Evolutionary conservation across 2,797 vertebrate species (phyloP), one percentile per base, ranked within the genome.

Genomic region (Megalops cyprinoides): DNA sequence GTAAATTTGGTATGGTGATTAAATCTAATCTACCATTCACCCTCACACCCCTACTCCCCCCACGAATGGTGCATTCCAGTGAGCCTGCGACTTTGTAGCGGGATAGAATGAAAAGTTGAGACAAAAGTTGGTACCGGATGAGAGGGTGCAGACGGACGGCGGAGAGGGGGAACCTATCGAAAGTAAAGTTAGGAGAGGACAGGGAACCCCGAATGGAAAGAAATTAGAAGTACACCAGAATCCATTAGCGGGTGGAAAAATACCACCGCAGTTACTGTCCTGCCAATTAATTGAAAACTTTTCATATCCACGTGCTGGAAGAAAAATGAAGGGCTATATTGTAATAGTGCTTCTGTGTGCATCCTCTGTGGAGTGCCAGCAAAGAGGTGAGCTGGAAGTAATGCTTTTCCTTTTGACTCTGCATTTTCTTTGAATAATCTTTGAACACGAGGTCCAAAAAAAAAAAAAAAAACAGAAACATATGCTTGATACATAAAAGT

Each of bases 331-430:
- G 84, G 44, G 83, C 74, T 60, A 79, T 31, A 76, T 86, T 74
- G 65, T 56, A 74, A 84, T 85, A 23, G 79, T 84, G 56, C 81
- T 92, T 78, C 86, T 93, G 7, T 90, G 88, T 82, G 87, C 84
- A 86, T 76, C 87, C 31, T 81, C 69, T 10, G 92, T 85, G 46
- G 87, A 79, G 69, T 48, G 93, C 84, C 94, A 95, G 89, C 94
- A 93, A 82, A 92, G 92, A 95, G 95, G 95, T 95, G 93, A 95
- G 94, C 74, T 58, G 76, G 9, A 74, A 51, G 3, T 85, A 83
- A 82, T 84, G 20, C 28, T 73, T 69, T 77, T 79, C 39, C 67
- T 42, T n/a, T 71, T 75, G 69, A 83, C 62, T 79, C 48, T 69
- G 74, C 79, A 56, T 74, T 85, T 86, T 83, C 62, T 74, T 31